Evolutionary conservation across 2,888 invertebrate genomes (phyloP).

Genomic region (Euspilapteryx auroguttella): DNA sequence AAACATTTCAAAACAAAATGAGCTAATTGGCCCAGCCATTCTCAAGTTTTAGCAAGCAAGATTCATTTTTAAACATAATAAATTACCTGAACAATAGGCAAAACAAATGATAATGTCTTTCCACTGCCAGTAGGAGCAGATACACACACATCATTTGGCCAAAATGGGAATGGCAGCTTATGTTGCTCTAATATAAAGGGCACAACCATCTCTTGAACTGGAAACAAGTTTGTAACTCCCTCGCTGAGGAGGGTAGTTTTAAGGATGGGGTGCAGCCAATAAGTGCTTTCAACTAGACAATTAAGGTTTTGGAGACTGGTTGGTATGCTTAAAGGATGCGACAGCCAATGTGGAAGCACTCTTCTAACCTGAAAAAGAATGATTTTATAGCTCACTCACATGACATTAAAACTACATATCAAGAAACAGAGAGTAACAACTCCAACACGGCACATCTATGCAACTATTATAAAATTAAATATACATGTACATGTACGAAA

Average conservation of each 20-base stretch:
- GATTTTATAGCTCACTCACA: too few relatives aligned
- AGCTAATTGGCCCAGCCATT: too few relatives aligned
- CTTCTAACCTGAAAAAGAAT: slow-evolving; percentile 65
- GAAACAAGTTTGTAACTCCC: slow-evolving; percentile 79
- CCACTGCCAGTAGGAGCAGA: slow-evolving; percentile 98
- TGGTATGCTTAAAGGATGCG: slow-evolving; percentile 77
- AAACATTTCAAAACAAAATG: too few relatives aligned
- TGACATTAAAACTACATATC: slow-evolving; percentile 4
- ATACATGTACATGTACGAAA: background rate
- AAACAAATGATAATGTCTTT: slow-evolving; percentile 91
- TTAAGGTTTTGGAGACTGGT: slow-evolving; percentile 65
- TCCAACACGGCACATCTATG: too few relatives aligned
- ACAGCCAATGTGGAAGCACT: slow-evolving; percentile 85
- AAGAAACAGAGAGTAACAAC: too few relatives aligned
- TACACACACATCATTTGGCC: slow-evolving; percentile 91
- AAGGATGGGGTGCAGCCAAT: slow-evolving; percentile 65
- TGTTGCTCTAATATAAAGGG: slow-evolving; percentile 73
- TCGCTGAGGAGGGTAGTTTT: slow-evolving; percentile 67
- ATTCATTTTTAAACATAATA: background rate
- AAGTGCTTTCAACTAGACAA: slow-evolving; percentile 54
- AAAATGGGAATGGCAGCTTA: slow-evolving; percentile 59
- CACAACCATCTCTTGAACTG: slow-evolving; percentile 79
- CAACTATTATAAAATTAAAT: slow-evolving; percentile 1
- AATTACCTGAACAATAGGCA: slow-evolving; percentile 82
- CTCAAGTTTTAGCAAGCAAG: too few relatives aligned